These are phyloP conservation scores for Sebastes cheni DNA, from an alignment of 2,797 vertebrate species.

Conservation along the genomic window DNA sequence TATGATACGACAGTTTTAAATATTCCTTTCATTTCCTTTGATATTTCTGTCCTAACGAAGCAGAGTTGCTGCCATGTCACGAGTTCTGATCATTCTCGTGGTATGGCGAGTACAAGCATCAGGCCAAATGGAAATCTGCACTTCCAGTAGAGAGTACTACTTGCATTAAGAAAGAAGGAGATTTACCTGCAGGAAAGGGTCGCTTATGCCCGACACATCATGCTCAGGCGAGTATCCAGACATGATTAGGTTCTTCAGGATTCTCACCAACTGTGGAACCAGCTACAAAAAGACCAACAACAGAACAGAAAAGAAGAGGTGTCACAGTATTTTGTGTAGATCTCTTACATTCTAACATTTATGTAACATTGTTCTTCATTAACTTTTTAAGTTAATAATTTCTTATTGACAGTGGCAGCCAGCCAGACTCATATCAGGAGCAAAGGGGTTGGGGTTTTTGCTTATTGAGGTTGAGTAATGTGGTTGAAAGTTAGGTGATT, in stretches of 20 bases:
- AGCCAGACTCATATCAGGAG: slow-evolving; percentile 22
- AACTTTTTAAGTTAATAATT: background rate
- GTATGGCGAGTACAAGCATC: background rate
- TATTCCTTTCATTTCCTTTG: background rate
- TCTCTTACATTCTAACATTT: slow-evolving; percentile 2
- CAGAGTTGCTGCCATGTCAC: background rate
- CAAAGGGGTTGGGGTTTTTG: slow-evolving; percentile 4
- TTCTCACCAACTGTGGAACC: slow-evolving; percentile 98
- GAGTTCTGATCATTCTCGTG: background rate
- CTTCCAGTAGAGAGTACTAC: too few species aligned
- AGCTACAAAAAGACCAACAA: slow-evolving; percentile 84
- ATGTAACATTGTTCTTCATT: background rate
- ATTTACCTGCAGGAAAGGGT: slow-evolving; percentile 97
- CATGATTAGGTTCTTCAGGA: slow-evolving; percentile 99
- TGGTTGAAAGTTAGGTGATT: background rate
- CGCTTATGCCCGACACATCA: slow-evolving; percentile 99
- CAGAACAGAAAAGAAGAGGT: slow-evolving; percentile 43
- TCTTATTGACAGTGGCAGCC: slow-evolving; percentile 1
- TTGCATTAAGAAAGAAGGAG: background rate
- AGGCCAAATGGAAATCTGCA: fast-evolving
- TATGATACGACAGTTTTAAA: background rate
- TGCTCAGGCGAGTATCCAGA: slow-evolving; percentile 99
- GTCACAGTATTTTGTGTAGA: slow-evolving; percentile 50
- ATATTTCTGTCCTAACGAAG: background rate
- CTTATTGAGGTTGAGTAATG: background rate